A percentile compares a stretch with the other conserved stretches of the same genome.
Conservation (phyloP, 1,140 invertebrate genomes). For the Pogonomyrmex californicus region DNA sequence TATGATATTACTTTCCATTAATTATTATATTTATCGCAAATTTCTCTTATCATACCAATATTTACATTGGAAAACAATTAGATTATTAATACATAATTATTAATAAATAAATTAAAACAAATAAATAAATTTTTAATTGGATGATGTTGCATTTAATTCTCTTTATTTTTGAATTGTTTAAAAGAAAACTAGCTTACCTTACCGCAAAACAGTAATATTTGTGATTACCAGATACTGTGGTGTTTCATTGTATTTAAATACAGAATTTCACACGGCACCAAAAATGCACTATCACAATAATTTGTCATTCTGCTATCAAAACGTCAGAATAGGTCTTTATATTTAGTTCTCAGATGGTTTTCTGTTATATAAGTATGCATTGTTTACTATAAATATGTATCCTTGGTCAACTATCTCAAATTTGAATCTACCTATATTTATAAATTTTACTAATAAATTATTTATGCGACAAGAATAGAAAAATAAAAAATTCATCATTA, state of each 20-base stretch:
- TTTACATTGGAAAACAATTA: not conserved
- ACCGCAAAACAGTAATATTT: not conserved
- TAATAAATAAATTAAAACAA: not conserved
- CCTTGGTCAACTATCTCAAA: not conserved
- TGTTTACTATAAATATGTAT: not conserved
- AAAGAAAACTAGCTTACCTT: not conserved
- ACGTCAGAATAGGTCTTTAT: not conserved
- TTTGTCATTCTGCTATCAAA: not conserved
- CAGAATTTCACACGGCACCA: slow-evolving; percentile 65
- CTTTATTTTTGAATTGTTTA: not conserved
- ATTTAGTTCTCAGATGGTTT: not conserved
- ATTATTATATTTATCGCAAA: not conserved
- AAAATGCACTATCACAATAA: not conserved
- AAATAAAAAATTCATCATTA: not conserved
- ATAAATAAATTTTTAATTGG: not conserved
- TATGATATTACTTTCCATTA: not conserved
- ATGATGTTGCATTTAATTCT: not conserved
- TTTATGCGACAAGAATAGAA: not conserved
- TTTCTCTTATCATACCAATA: not conserved
- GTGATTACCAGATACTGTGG: not conserved
- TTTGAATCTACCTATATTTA: not conserved
- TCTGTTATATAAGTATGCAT: not conserved
- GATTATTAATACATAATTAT: not conserved
- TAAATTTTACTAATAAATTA: not conserved
- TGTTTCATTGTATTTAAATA: slow-evolving; percentile 5